Conservation (phyloP, 1,140 invertebrate genomes). For the Halesus radiatus region DNA sequence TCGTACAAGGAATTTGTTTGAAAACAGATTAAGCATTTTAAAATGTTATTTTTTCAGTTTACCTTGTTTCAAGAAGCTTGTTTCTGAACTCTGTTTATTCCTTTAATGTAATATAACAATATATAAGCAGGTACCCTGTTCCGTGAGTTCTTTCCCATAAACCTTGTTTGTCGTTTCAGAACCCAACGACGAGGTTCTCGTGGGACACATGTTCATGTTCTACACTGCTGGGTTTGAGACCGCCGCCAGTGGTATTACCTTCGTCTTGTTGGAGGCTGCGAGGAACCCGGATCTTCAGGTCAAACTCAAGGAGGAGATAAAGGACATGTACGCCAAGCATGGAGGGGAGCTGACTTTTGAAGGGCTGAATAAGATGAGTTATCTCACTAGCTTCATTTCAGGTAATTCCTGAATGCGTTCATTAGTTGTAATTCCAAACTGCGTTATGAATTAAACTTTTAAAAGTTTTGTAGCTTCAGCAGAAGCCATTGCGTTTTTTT, state of each 20-base stretch:
- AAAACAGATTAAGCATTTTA: too few species aligned
- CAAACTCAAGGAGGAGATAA: conserved; percentile 62
- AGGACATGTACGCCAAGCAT: conserved; percentile 50
- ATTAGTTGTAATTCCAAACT: too few species aligned
- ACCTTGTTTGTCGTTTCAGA: conserved; percentile 9
- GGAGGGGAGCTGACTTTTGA: conserved; percentile 62
- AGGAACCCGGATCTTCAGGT: conserved; percentile 63
- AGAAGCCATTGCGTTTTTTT: too few species aligned
- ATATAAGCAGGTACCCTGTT: too few species aligned
- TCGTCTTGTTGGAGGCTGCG: conserved; percentile 61
- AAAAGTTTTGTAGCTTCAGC: too few species aligned
- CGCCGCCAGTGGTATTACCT: conserved; percentile 55
- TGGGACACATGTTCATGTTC: conserved; percentile 62
- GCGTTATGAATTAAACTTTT: too few species aligned
- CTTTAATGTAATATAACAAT: too few species aligned
- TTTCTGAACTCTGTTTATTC: too few species aligned
- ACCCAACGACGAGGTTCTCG: conserved; percentile 59
- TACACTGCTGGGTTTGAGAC: conserved; percentile 62
- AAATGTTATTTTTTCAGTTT: too few species aligned
- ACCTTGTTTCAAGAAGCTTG: too few species aligned
- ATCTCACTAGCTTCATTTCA: conserved; percentile 60
- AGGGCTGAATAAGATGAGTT: conserved; percentile 62
- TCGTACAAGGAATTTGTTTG: too few species aligned
- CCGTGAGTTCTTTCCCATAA: too few species aligned
- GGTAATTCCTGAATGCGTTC: conserved; percentile 43